Evolutionary conservation across 1,140 invertebrate species (phyloP).

Genomic region (Sitodiplosis mosellana): DNA sequence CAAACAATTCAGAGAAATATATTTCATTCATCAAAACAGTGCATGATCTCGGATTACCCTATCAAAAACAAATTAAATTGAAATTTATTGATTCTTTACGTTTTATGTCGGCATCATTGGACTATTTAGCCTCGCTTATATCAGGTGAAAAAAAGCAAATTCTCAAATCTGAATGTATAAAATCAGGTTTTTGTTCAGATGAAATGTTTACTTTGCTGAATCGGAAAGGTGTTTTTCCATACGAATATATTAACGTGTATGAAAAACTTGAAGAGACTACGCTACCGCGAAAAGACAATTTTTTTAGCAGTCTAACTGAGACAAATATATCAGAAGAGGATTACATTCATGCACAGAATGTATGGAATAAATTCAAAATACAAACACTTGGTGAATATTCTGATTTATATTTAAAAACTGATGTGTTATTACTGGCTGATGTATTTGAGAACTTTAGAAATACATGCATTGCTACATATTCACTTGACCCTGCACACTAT

Average conservation of each 20-base stretch:
- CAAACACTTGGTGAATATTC: constrained; percentile 22
- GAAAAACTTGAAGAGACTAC: constrained; percentile 14
- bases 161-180: background rate
- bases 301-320: constrained; percentile 18
- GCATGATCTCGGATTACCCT: background rate
- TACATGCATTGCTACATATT: constrained; percentile 13
- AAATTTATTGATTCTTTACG: constrained; percentile 18
- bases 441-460: constrained; percentile 29
- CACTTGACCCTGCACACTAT: constrained; percentile 19
- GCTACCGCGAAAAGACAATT: constrained; percentile 15
- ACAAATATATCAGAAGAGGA: constrained; percentile 14
- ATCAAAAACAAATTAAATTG: constrained; percentile 7
- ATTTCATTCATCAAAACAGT: constrained; percentile 10
- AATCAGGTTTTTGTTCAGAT: background rate
- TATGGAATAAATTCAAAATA: constrained; percentile 26
- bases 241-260: constrained; percentile 15
- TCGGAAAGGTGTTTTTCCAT: constrained; percentile 18
- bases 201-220: constrained; percentile 7
- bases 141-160: background rate
- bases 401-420: constrained; percentile 25
- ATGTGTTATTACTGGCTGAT: constrained; percentile 24
- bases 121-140: constrained; percentile 9
- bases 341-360: constrained; percentile 23
- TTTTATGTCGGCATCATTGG: constrained; percentile 13
- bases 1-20: constrained; percentile 20